Base-by-base conservation (phyloP, 2,113 vertebrate species). In the Cryptoleucopteryx plumbea region DNA sequence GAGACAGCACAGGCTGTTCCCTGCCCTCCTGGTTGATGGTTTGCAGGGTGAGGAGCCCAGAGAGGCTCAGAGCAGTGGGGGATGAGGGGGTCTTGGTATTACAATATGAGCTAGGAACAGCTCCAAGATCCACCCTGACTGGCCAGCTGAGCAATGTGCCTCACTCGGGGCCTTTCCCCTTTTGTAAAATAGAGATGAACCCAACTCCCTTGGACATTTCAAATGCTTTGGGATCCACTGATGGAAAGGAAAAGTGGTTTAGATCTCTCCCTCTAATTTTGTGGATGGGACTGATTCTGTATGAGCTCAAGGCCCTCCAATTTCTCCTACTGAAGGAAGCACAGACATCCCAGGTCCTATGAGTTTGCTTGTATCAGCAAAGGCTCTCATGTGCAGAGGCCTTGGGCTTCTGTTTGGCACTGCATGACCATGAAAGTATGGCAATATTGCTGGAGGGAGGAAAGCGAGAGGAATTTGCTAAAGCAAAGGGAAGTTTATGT, bases 351-450 rank as follows among this genome's bases (percentile, higher is more conserved):
- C 53, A 32, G 26, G 32, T 40, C 31, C 77, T 12, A 31, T 19
- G 34, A 36, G 20, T 45, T 23, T 40, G 50, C 19, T 26, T 9
- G 2, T 38, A 8, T 19, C 58, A 32, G 43, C 66, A 27, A n/a
- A 53, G 66, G 12, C 18, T 36, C 13, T 48, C 47, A 18, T 4
- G 16, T 0, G 3, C 31, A 36, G 47, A 19, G 21, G 22, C 7
- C 21, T 13, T 9, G 58, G 18, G 29, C 68, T 53, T 40, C 25
- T 58, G 50, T 19, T 32, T 61, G 61, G 40, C 16, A 22, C 29
- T 36, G 61, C 0, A 0, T 8, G 31, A n/a, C 70, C 26, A 8
- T 25, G 70, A 9, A 42, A 11, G 13, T 10, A n/a, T 29, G 32
- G 66, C 38, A 17, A 5, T 10, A 8, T 38, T 63, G 27, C 56